Percentiles rank a stretch among this genome's conserved stretches.
Evolutionary conservation across 2,888 invertebrate genomes (phyloP).

Genomic region (Nesidiocoris tenuis): DNA sequence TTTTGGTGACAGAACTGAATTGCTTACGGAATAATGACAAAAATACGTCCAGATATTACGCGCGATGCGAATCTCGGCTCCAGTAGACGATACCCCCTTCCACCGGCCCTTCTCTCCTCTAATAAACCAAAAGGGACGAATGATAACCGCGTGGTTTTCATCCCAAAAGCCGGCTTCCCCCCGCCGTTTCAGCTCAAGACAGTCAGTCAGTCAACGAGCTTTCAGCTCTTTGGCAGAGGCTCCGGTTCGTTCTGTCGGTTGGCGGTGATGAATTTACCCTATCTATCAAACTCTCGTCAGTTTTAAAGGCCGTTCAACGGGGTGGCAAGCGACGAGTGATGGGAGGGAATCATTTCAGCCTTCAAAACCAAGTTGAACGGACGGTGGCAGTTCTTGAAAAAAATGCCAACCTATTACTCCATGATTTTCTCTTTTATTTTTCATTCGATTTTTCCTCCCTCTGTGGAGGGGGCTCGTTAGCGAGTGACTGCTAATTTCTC

Average conservation of each 20-base stretch:
- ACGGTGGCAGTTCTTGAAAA: background rate
- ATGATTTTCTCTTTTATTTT: background rate
- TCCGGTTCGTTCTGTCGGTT: background rate
- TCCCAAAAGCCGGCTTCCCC: no score
- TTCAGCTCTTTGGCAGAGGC: background rate
- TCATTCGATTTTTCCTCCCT: background rate
- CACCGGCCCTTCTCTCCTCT: no score
- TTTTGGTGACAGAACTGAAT: no score
- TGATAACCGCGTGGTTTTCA: no score
- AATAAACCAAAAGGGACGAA: no score
- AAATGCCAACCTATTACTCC: background rate
- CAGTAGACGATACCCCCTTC: no score
- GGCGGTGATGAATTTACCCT: background rate
- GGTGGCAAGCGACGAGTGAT: slow-evolving; percentile 6
- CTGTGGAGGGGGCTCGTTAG: background rate
- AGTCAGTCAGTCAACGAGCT: background rate
- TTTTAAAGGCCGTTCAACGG: background rate
- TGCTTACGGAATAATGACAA: no score
- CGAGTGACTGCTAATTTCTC: background rate
- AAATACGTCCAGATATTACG: no score
- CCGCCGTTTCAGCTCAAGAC: background rate
- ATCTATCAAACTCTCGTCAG: background rate
- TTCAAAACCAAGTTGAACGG: slow-evolving; percentile 17
- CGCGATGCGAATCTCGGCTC: no score
- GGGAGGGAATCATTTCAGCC: slow-evolving; percentile 25